Evolutionary conservation across 2,113 vertebrate species (phyloP).

Genomic region (Eulemur rufifrons): DNA sequence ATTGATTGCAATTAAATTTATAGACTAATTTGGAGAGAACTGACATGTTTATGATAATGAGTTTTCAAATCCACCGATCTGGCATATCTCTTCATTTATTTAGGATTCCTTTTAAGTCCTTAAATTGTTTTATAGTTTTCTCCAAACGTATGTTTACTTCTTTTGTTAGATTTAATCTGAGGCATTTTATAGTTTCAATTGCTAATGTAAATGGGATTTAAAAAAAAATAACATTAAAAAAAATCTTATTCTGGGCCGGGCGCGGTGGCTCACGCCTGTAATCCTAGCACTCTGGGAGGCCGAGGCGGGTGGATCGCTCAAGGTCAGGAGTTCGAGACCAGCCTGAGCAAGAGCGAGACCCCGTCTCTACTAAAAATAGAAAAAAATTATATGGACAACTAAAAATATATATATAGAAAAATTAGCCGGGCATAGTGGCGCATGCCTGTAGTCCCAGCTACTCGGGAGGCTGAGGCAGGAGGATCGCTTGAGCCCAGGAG

Average conservation of each 20-base stretch:
- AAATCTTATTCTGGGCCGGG: neutral
- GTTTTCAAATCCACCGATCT: neutral
- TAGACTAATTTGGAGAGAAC: neutral
- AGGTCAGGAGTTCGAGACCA: too few species aligned
- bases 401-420: too few species aligned
- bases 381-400: too few species aligned
- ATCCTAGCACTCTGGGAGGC: too few species aligned
- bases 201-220: neutral
- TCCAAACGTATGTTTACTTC: neutral
- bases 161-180: neutral
- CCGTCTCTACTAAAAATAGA: too few species aligned
- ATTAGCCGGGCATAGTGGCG: too few species aligned
- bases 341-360: too few species aligned
- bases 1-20: neutral
- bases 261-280: too few species aligned
- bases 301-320: too few species aligned
- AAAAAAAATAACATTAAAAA: neutral
- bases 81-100: neutral
- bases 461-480: too few species aligned
- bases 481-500: too few species aligned
- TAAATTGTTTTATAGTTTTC: neutral
- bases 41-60: neutral
- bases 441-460: too few species aligned
- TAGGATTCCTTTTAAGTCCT: conserved; percentile 18
- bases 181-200: neutral